These are phyloP conservation scores for Tinamus guttatus DNA, from an alignment of 2,113 vertebrate species.

Conservation along the genomic window DNA sequence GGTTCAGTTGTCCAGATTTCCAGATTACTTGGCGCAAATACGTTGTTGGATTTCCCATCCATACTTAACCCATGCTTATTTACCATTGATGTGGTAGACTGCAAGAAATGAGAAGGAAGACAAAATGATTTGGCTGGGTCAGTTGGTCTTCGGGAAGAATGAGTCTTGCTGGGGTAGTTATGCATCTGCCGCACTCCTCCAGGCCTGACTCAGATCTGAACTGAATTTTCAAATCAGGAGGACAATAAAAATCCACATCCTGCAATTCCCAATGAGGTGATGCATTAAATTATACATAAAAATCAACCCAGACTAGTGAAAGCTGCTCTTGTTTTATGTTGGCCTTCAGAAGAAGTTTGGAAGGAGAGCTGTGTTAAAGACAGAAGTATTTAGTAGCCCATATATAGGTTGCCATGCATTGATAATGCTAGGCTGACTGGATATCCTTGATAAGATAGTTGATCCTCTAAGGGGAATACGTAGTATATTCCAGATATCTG, in stretches of 20 bases:
- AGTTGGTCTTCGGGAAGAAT: not conserved
- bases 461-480: not conserved
- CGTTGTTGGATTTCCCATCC: not conserved
- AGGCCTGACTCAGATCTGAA: not conserved
- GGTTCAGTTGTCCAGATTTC: not conserved
- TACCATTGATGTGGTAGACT: accelerated
- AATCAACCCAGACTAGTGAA: not conserved
- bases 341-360: not conserved
- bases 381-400: not conserved
- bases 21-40: not conserved
- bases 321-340: not conserved
- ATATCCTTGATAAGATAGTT: not conserved
- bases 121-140: not conserved
- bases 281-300: not conserved
- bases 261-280: not conserved
- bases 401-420: not conserved
- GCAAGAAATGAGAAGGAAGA: not conserved
- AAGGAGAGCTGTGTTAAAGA: not conserved
- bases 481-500: not conserved
- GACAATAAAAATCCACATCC: not conserved
- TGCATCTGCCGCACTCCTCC: not conserved
- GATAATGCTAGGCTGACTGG: not conserved
- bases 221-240: not conserved
- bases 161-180: not conserved
- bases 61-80: not conserved